Evolutionary conservation across 2,888 invertebrate species (phyloP), one percentile per base, ranked within the genome.

Genomic region (Tachina grossa): DNA sequence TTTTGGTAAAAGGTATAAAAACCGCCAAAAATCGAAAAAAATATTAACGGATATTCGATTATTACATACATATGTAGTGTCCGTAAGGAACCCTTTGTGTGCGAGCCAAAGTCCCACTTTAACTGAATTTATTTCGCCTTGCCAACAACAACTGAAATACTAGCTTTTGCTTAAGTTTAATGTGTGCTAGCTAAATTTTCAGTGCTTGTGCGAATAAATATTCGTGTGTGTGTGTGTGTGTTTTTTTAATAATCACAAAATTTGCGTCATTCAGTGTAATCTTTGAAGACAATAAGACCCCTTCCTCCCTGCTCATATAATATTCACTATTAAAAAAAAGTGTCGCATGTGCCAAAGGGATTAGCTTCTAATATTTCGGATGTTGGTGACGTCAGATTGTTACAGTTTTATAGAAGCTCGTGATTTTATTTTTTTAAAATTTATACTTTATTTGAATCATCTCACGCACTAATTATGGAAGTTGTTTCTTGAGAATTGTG

Each of bases 331-430:
- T 61, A 53, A 16, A 13, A 59, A 13, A 45, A 57, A 59, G n/a
- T 47, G 53, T 65, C 65, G 45, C 80, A 74, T 80, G 45, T 76
- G 65, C 41, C 63, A 3, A 31, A 63, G 75, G 59, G 45, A 71
- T 84, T 76, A 69, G 57, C 16, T 76, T 45, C 66, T 71, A 22
- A 49, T 65, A 57, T 9, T 45, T 74, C 47, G 53, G 63, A 74
- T 75, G 49, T 22, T 78, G 49, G 51, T 55, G 72, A 68, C 74
- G 69, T 63, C 69, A 79, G 16, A 83, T 51, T 75, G 51, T 51
- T 43, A 10, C 19, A 63, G 51, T 39, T 61, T 51, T 41, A 9
- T 51, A 6, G 9, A 11, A 31, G 51, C 53, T 47, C 14, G 31
- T 31, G 31, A 19, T 47, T 55, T 76, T 65, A 16, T 22, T 51